Percentiles rank a stretch among this genome's conserved stretches.
Conservation (phyloP, 2,888 invertebrate genomes). For the Zaprionus bogoriensis region DNA sequence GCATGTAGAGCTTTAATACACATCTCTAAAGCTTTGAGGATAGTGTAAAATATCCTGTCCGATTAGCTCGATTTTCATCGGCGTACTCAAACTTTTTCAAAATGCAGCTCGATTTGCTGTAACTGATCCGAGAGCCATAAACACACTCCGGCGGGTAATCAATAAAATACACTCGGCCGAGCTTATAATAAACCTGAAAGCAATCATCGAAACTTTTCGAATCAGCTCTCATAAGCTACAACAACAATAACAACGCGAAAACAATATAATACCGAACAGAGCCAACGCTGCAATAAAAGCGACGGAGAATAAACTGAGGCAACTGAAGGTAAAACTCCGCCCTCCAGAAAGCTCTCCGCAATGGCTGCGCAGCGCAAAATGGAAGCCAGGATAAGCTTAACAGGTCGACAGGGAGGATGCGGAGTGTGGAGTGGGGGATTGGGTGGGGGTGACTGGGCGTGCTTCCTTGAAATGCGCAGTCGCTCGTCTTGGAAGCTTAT, state of each 20-base stretch:
- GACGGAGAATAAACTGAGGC: conserved; percentile 23
- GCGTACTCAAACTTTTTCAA: background rate
- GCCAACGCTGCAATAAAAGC: conserved; percentile 12
- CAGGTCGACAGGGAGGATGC: conserved; percentile 9
- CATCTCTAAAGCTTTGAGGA: too few relatives aligned
- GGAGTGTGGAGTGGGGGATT: background rate
- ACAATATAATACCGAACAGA: background rate
- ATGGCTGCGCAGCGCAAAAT: conserved; percentile 71
- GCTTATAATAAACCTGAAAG: conserved; percentile 44
- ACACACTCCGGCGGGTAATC: conserved; percentile 28
- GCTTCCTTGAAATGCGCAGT: conserved; percentile 80
- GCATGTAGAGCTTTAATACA: too few relatives aligned
- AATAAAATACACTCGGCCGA: conserved; percentile 35
- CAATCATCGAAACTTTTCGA: conserved; percentile 56
- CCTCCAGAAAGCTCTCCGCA: conserved; percentile 66
- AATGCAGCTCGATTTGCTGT: background rate
- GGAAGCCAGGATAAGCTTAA: conserved; percentile 44
- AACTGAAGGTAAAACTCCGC: conserved; percentile 71
- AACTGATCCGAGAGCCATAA: conserved; percentile 4
- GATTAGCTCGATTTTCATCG: too few relatives aligned
- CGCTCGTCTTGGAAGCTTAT: conserved; percentile 57
- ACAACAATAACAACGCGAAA: conserved; percentile 21
- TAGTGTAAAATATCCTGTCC: too few relatives aligned
- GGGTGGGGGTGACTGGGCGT: conserved; percentile 27
- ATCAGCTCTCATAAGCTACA: conserved; percentile 57